These are phyloP conservation scores for Lophotriccus pileatus DNA, from an alignment of 2,797 vertebrate genomes.

Conservation along the genomic window DNA sequence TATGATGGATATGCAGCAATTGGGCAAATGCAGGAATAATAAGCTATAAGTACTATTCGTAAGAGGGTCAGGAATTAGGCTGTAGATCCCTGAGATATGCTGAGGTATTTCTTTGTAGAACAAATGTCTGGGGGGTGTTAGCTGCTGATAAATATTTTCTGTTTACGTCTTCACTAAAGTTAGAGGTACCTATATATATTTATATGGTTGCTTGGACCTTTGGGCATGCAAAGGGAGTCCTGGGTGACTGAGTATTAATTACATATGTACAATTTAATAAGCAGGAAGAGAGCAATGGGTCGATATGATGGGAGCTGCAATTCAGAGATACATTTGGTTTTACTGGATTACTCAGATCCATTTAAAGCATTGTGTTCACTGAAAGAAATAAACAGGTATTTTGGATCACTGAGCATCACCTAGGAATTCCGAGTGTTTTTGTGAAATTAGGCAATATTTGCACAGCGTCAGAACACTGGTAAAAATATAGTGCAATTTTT, in stretches of 20 bases:
- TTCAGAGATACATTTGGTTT: background rate
- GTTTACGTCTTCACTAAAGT: background rate
- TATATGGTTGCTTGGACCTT: background rate
- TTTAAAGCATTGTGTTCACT: background rate
- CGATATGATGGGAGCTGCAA: background rate
- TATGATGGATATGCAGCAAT: background rate
- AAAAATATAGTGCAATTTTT: background rate
- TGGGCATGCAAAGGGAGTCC: background rate
- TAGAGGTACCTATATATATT: background rate
- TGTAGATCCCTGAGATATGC: background rate
- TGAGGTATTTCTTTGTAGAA: background rate
- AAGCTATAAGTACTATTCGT: background rate
- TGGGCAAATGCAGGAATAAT: background rate
- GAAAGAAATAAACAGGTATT: background rate
- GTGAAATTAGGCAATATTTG: background rate
- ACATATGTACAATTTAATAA: background rate
- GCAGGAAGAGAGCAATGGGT: background rate
- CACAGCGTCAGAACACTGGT: background rate
- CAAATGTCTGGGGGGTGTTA: background rate
- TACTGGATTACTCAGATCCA: background rate
- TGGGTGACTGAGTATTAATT: background rate
- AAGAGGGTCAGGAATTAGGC: background rate
- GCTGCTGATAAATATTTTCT: background rate
- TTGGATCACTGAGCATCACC: background rate
- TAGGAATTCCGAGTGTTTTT: background rate